phyloP scores from a whole-genome alignment of 2,888 invertebrate species.

The Tipula helvola region DNA sequence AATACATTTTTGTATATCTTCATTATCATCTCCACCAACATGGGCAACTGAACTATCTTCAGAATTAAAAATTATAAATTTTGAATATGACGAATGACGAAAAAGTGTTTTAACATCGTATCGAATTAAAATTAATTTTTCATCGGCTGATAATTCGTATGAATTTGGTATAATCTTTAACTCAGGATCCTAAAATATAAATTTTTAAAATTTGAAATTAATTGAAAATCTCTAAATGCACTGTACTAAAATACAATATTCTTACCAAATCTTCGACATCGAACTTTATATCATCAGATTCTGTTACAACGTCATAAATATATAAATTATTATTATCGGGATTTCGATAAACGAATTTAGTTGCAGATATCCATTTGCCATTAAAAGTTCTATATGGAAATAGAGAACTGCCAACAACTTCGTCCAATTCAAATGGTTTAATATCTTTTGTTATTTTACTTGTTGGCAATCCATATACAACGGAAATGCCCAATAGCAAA shows the following conservation, averaged over 20 bases:
- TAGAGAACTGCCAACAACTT: background rate
- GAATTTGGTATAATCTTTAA: background rate
- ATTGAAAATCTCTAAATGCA: background rate
- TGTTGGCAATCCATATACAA: background rate
- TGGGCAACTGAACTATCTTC: conserved; percentile 23
- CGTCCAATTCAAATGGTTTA: background rate
- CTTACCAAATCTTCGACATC: background rate
- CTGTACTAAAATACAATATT: background rate
- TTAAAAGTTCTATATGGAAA: background rate
- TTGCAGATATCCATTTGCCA: background rate
- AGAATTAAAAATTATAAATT: background rate
- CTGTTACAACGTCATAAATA: background rate
- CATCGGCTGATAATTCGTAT: background rate
- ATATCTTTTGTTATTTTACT: background rate
- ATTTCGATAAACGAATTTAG: background rate
- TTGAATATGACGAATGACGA: background rate
- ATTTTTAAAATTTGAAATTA: background rate
- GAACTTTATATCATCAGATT: background rate
- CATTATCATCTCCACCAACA: conserved; percentile 37
- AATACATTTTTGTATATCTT: conserved; percentile 46
- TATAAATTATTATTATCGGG: background rate
- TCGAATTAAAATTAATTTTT: background rate
- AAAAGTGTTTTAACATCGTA: background rate
- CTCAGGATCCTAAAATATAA: background rate
- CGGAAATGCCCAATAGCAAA: background rate